Percentiles rank a stretch among this genome's conserved stretches.
Conservation (phyloP, 2,113 vertebrate species). For the Anoura caudifer region DNA sequence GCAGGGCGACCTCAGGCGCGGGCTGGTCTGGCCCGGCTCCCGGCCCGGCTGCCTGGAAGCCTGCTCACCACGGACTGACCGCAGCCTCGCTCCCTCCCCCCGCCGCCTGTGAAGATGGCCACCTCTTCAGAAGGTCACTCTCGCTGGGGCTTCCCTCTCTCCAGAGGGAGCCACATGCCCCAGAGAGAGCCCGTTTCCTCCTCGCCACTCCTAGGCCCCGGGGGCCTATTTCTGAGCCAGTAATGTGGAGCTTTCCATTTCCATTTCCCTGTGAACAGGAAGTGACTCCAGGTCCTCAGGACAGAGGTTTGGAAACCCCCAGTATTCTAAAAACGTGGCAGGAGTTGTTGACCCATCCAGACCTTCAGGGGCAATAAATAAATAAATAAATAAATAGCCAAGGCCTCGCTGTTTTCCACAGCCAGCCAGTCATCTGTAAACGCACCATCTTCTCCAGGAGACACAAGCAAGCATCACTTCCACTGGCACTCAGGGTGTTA, state of each 20-base stretch:
- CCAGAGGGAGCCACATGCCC: not conserved
- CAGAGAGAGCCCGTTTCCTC: not conserved
- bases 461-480: conserved; percentile 6
- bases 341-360: not conserved
- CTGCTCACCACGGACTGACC: not conserved
- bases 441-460: not conserved
- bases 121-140: not conserved
- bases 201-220: not conserved
- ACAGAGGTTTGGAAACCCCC: conserved; percentile 38
- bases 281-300: not conserved
- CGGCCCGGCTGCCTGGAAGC: rapidly evolving
- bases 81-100: not conserved
- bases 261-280: not conserved
- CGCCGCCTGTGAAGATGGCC: not conserved
- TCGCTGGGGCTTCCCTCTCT: not conserved
- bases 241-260: not conserved
- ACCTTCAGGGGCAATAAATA: not conserved
- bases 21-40: not conserved
- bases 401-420: not conserved
- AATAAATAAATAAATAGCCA: not conserved
- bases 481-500: conserved; percentile 59
- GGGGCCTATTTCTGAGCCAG: not conserved
- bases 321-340: not conserved
- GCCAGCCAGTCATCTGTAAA: not conserved
- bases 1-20: not conserved